A percentile compares a stretch with the other conserved stretches of the same genome.
Conservation (phyloP, 2,113 vertebrate species). For the Heterocephalus glaber region DNA sequence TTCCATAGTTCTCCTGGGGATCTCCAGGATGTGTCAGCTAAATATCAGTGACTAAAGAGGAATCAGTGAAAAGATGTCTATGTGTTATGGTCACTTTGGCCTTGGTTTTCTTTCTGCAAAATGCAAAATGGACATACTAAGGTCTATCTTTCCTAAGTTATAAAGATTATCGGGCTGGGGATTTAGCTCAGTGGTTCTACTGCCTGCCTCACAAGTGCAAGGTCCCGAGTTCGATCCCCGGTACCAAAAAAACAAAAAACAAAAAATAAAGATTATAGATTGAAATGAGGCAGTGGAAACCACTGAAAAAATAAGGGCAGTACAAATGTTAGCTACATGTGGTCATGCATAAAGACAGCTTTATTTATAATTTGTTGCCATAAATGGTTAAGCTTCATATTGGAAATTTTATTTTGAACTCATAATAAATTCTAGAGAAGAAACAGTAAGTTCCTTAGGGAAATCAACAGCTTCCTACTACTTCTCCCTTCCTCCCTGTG, state of each 20-base stretch:
- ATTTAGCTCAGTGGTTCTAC: no score
- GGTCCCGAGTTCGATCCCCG: no score
- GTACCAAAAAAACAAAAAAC: no score
- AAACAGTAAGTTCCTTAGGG: not conserved
- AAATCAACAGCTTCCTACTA: not conserved
- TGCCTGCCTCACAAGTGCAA: no score
- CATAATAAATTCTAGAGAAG: not conserved
- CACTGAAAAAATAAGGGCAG: not conserved
- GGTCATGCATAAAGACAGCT: not conserved
- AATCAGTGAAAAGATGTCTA: not conserved
- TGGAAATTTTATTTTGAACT: not conserved
- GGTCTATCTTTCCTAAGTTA: not conserved
- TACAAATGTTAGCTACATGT: not conserved
- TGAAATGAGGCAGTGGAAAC: not conserved
- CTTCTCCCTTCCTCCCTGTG: not conserved
- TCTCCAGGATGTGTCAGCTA: not conserved
- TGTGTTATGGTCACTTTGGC: not conserved
- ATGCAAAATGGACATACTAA: not conserved
- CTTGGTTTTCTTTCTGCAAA: conserved; percentile 17
- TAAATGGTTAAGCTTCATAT: not conserved
- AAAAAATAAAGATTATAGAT: not conserved
- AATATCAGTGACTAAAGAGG: not conserved
- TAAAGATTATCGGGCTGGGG: no score
- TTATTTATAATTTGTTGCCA: not conserved
- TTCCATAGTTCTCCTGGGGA: not conserved